Evolutionary conservation across 2,888 invertebrate genomes (phyloP).

Genomic region (Pyralis farinalis): DNA sequence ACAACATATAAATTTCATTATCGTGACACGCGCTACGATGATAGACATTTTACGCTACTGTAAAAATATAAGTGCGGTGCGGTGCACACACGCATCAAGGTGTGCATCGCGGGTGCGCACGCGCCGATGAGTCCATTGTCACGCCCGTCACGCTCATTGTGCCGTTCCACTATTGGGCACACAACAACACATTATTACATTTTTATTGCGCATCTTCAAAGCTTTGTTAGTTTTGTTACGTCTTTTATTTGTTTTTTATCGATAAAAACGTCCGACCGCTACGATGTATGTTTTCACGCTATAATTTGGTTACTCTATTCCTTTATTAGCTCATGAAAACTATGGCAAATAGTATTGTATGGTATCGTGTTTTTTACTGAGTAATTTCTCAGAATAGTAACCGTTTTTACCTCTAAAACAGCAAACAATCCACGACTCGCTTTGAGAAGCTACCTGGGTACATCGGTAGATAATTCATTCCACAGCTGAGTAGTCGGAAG

Average conservation of each 20-base stretch:
- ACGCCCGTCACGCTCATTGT: slow-evolving; percentile 63
- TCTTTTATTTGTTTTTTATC: slow-evolving; percentile 66
- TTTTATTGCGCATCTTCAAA: slow-evolving; percentile 78
- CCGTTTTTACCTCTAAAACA: no score
- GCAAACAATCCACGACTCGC: no score
- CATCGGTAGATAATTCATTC: no score
- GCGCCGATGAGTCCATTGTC: slow-evolving; percentile 67
- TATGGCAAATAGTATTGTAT: slow-evolving; percentile 20
- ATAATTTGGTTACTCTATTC: slow-evolving; percentile 54
- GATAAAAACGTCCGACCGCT: slow-evolving; percentile 50
- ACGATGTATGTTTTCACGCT: slow-evolving; percentile 76
- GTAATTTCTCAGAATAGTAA: slow-evolving; percentile 10
- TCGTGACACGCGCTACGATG: neutral
- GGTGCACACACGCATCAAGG: slow-evolving; percentile 42
- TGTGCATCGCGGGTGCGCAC: slow-evolving; percentile 54
- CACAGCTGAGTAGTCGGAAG: no score
- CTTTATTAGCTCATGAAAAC: slow-evolving; percentile 39
- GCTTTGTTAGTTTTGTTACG: slow-evolving; percentile 66
- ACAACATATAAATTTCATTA: no score
- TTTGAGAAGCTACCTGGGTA: no score
- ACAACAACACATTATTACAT: slow-evolving; percentile 67
- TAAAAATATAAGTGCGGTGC: neutral
- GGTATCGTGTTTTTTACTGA: slow-evolving; percentile 11
- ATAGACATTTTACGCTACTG: neutral
- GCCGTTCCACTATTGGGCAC: slow-evolving; percentile 46